Percentiles rank a stretch among this genome's conserved stretches.
phyloP scores from a whole-genome alignment of 2,797 vertebrate genomes.

The Brachymystax lenok region DNA sequence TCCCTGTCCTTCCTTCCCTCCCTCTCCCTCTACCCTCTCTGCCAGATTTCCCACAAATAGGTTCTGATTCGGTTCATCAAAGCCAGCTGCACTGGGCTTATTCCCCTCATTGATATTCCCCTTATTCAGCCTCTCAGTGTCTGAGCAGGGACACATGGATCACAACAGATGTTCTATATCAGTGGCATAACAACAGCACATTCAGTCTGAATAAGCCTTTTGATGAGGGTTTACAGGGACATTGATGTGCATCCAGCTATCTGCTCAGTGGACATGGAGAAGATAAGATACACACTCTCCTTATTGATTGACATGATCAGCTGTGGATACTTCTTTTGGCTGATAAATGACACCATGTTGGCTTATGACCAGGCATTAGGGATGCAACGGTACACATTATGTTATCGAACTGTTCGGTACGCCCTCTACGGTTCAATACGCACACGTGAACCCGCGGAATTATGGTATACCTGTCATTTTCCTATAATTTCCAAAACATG shows the following conservation, averaged over 20 bases:
- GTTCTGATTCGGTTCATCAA: conserved; percentile 59
- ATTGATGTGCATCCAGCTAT: neutral
- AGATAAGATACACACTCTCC: neutral
- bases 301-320: neutral
- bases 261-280: neutral
- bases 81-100: conserved; percentile 71
- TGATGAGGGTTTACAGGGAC: conserved; percentile 38
- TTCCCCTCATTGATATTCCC: conserved; percentile 46
- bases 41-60: conserved; percentile 65
- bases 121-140: conserved; percentile 29
- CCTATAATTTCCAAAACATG: no score
- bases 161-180: conserved; percentile 61
- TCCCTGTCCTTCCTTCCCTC: neutral
- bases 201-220: conserved; percentile 43
- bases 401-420: no score
- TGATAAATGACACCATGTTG: neutral
- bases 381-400: no score
- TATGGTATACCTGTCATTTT: no score
- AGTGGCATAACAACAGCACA: neutral
- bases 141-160: conserved; percentile 32
- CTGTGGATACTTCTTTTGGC: no score
- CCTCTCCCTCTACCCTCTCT: conserved; percentile 41
- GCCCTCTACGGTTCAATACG: no score
- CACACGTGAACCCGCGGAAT: no score
- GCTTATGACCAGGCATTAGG: neutral